Evolutionary conservation across 2,797 vertebrate genomes (phyloP).

Genomic region (Agapornis canus): DNA sequence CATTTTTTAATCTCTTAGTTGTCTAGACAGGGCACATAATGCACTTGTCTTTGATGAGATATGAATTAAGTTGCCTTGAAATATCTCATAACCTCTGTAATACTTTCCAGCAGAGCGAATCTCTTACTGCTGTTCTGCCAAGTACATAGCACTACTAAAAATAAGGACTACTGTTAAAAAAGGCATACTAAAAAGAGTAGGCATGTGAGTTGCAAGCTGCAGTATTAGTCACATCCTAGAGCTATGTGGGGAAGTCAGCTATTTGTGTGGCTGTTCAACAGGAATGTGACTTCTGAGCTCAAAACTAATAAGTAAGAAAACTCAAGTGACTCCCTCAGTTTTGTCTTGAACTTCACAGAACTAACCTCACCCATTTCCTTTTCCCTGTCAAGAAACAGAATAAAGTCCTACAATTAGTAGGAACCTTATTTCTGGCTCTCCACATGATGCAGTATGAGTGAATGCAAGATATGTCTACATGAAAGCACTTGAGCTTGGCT

Average conservation of each 20-base stretch:
- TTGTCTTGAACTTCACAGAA: not conserved
- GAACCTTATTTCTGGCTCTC: not conserved
- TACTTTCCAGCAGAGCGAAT: conserved; percentile 20
- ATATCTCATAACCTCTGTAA: conserved; percentile 19
- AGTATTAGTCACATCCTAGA: not conserved
- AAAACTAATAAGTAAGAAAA: not conserved
- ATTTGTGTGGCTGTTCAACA: not conserved
- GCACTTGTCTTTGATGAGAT: conserved; percentile 17
- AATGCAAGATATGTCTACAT: not conserved
- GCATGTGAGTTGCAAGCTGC: not conserved
- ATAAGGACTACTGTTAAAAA: not conserved
- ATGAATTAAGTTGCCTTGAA: conserved; percentile 1
- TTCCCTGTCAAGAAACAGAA: not conserved
- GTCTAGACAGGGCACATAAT: conserved; percentile 29
- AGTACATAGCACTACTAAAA: not conserved
- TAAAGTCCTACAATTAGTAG: not conserved
- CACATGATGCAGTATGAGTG: not conserved
- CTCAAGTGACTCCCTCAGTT: not conserved
- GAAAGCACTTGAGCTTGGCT: not conserved
- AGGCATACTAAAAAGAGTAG: not conserved
- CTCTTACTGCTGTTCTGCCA: not conserved
- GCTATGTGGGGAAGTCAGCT: not conserved
- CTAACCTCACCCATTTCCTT: not conserved
- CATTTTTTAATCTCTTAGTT: not conserved
- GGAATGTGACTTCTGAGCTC: not conserved